A percentile compares a stretch with the other conserved stretches of the same genome.
These are phyloP conservation scores for Aphelenchoides bicaudatus DNA, from an alignment of 2,888 invertebrate species.

Conservation along the genomic window DNA sequence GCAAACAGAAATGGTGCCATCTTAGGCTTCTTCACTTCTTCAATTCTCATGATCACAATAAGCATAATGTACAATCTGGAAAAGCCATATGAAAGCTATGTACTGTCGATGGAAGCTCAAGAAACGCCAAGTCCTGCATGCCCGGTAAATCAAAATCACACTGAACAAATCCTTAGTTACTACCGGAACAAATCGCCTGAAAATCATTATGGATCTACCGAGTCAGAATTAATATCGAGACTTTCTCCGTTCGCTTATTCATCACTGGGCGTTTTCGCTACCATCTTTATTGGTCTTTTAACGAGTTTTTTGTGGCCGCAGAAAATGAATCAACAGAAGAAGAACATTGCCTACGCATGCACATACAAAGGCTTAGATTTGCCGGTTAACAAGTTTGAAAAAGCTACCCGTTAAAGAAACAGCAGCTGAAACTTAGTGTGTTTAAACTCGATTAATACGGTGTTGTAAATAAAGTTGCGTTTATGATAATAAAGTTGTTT, in stretches of 20 bases:
- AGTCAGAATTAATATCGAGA: not conserved
- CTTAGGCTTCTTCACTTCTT: conserved; percentile 28
- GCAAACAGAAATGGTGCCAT: conserved; percentile 67
- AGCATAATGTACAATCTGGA: conserved; percentile 32
- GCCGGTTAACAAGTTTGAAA: not conserved
- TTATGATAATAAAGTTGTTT: no score
- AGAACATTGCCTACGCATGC: conserved; percentile 27
- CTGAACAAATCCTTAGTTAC: not conserved
- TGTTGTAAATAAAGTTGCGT: no score
- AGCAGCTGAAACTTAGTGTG: conserved; percentile 1
- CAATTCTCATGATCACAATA: conserved; percentile 25
- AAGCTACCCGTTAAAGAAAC: no score
- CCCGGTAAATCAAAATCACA: conserved; percentile 2
- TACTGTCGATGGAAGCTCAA: conserved; percentile 22
- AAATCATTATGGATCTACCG: conserved; percentile 10
- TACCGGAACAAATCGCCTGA: conserved; percentile 3
- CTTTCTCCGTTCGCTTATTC: conserved; percentile 12
- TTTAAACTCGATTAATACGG: no score
- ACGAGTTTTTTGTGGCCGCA: conserved; percentile 4
- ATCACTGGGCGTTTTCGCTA: conserved; percentile 24
- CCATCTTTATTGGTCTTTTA: conserved; percentile 25
- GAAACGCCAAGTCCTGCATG: not conserved
- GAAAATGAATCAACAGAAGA: conserved; percentile 17
- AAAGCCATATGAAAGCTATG: conserved; percentile 36
- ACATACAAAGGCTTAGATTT: conserved; percentile 31